Evolutionary conservation across 2,888 invertebrate genomes (phyloP).

Genomic region (Priocnemis perturbator): DNA sequence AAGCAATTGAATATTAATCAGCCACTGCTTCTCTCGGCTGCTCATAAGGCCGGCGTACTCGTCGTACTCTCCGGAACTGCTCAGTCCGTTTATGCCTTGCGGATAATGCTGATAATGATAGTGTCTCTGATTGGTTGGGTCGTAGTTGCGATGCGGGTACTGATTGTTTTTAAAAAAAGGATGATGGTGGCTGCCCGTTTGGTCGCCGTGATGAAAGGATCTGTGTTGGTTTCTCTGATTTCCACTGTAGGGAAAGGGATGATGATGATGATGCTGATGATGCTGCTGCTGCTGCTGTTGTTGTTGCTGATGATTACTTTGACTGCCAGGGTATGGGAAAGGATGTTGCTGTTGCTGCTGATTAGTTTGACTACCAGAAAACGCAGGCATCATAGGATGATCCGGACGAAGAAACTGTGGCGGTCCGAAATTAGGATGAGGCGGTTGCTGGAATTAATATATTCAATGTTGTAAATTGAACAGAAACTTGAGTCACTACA

Average conservation of each 20-base stretch:
- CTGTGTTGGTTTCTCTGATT: slow-evolving; percentile 69
- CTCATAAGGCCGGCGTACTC: slow-evolving; percentile 96
- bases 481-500: not conserved
- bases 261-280: slow-evolving; percentile 60
- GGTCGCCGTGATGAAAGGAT: slow-evolving; percentile 65
- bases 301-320: slow-evolving; percentile 65
- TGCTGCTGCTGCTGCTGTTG: slow-evolving; percentile 64
- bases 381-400: slow-evolving; percentile 66
- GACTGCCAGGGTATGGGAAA: slow-evolving; percentile 57
- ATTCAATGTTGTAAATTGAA: slow-evolving; percentile 6
- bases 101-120: slow-evolving; percentile 60
- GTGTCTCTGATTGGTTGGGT: slow-evolving; percentile 65
- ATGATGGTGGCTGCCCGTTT: slow-evolving; percentile 63
- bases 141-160: slow-evolving; percentile 62
- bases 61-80: slow-evolving; percentile 78
- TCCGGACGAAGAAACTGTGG: slow-evolving; percentile 73
- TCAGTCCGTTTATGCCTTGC: slow-evolving; percentile 61
- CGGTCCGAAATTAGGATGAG: slow-evolving; percentile 68
- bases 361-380: slow-evolving; percentile 53
- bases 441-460: slow-evolving; percentile 67
- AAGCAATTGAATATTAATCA: slow-evolving; percentile 95
- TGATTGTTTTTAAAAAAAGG: slow-evolving; percentile 72
- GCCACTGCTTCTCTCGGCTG: slow-evolving; percentile 95
- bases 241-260: slow-evolving; percentile 52
- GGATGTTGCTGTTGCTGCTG: slow-evolving; percentile 34